Base-by-base conservation (phyloP, 2,797 vertebrate genomes). In the Spea hammondii region DNA sequence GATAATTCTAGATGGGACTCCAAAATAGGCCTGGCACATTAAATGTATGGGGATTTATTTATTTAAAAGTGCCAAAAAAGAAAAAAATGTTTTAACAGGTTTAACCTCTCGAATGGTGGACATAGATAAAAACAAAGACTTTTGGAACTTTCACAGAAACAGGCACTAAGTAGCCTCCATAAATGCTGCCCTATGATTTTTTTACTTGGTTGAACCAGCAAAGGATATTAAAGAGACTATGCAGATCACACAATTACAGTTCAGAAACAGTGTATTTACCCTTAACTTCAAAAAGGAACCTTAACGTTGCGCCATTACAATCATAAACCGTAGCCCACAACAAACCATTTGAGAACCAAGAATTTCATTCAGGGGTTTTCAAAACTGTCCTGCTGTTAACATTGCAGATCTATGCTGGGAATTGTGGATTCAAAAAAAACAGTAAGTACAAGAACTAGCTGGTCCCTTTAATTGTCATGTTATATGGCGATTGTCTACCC, bases 161-260 rank as follows among this genome's bases (percentile, higher is more conserved):
- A 62, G 59, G 59, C 59, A 49, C 11, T 64, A 17, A 49, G 17
- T 57, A 65, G 49, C 44, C 62, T 44, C 65, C 79, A 78, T 81
- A 84, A 86, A 85, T 82, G 80, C 83, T 85, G 82, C 83, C 84
- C 82, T 82, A 57, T 8, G 67, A 78, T 68, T 82, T 59, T 32
- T 32, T 64, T 50, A 64, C 77, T 51, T 45, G 50, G 76, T 71
- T 65, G 77, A 79, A 76, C 80, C 83, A 87, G 75, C 67, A 80
- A 84, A 81, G 12, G n/a, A 66, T 17, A 78, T 67, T 9, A 44
- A 66, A 32, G 17, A 57, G 12, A 8, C 5, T 5, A 45, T 10
- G 13, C 32, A 72, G 46, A 54, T 46, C 14, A 13, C 6, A 57
- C 8, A 5, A 1, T 55, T 80, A 51, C 10, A 65, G 48, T 48